phyloP scores from a whole-genome alignment of 2,113 vertebrate species.

The Oenanthe oenanthe region DNA sequence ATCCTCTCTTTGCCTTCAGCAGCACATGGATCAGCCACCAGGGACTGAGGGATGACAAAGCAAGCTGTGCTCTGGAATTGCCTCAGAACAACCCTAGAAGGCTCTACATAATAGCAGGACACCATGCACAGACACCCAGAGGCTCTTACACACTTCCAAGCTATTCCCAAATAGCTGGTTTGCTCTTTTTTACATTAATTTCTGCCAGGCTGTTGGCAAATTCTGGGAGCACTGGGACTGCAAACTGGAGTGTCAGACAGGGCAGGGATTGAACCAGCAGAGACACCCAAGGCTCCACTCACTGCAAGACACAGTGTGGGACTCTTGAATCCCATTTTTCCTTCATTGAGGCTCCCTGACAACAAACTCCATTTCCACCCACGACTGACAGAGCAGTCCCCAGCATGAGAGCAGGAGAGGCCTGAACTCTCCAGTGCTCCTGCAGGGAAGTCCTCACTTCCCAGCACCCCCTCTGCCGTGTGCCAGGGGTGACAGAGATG shows the following conservation, averaged over 20 bases:
- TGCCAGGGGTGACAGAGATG: neutral
- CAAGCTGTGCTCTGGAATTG: neutral
- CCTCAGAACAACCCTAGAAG: neutral
- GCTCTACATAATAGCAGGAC: neutral
- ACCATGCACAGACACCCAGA: neutral
- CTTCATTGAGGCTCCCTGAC: neutral
- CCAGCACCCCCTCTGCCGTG: accelerated
- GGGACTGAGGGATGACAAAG: neutral
- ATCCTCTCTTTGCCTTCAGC: accelerated
- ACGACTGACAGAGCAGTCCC: neutral
- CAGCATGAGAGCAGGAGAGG: neutral
- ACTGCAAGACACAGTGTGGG: neutral
- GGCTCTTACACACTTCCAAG: neutral
- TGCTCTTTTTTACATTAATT: neutral
- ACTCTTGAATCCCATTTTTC: neutral
- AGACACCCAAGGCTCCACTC: neutral
- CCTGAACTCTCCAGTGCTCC: accelerated
- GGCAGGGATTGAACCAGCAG: neutral
- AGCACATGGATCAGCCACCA: neutral
- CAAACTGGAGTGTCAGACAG: neutral
- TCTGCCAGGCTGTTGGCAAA: neutral
- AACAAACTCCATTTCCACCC: neutral
- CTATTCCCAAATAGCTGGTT: neutral
- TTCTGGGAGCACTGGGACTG: neutral
- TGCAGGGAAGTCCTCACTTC: neutral